Percentiles rank a stretch among this genome's conserved stretches.
Evolutionary conservation across 2,113 vertebrate genomes (phyloP).

Genomic region (Tenebrosternarchus preto): DNA sequence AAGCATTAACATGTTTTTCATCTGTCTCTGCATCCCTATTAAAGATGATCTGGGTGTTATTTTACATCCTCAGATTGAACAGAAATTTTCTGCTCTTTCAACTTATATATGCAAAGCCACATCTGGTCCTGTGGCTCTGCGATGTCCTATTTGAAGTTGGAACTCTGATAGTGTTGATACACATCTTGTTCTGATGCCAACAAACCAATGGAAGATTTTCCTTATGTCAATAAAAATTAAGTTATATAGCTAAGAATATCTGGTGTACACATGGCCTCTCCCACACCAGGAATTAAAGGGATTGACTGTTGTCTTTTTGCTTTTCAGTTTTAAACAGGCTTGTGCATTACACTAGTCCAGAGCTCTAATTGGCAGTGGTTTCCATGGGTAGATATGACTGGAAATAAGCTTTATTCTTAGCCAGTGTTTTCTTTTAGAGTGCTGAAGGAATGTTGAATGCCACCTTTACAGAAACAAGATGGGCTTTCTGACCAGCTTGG

Average conservation of each 20-base stretch:
- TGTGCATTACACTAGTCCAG: slow-evolving; percentile 25
- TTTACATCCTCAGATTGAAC: no score
- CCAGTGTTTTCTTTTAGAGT: slow-evolving; percentile 24
- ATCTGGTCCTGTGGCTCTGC: background rate
- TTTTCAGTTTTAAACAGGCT: slow-evolving; percentile 15
- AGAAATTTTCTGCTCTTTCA: background rate
- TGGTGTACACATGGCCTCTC: background rate
- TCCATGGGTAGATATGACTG: background rate
- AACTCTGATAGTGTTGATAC: no score
- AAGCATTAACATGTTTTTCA: no score
- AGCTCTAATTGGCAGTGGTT: background rate
- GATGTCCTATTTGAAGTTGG: no score
- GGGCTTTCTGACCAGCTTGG: background rate
- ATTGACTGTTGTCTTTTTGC: slow-evolving; percentile 5
- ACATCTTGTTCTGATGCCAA: no score
- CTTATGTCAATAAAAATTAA: background rate
- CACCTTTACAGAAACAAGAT: slow-evolving; percentile 20
- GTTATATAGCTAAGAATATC: background rate
- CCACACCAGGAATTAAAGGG: slow-evolving; percentile 15
- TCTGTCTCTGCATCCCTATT: no score
- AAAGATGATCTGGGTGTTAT: no score
- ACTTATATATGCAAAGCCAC: background rate
- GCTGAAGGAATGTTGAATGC: slow-evolving; percentile 11
- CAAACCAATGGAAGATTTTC: no score
- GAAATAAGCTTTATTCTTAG: slow-evolving; percentile 15